Conservation (phyloP, 2,113 vertebrate genomes). For the Tiliqua scincoides region DNA sequence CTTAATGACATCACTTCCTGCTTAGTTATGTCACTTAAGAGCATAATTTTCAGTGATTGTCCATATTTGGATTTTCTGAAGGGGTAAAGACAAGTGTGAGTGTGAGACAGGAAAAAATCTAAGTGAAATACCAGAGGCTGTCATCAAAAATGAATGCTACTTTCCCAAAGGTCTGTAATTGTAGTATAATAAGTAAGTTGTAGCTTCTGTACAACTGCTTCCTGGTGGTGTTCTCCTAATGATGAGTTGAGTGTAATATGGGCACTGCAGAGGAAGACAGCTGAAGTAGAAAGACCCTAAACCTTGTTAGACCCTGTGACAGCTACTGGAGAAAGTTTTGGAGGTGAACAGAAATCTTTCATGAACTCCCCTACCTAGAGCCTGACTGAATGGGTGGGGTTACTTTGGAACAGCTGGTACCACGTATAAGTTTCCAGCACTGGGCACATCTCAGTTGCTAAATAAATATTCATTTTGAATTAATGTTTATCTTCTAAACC, state of each 20-base stretch:
- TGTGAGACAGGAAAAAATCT: too few relatives aligned
- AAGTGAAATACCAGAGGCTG: background rate
- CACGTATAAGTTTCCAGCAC: background rate
- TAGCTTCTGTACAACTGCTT: too few relatives aligned
- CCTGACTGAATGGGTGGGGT: background rate
- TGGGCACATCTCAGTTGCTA: background rate
- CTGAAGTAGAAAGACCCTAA: background rate
- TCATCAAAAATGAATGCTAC: background rate
- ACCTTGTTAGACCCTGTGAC: background rate
- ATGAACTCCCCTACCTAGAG: background rate
- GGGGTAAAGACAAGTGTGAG: background rate
- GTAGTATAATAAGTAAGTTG: too few relatives aligned
- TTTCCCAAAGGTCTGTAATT: background rate
- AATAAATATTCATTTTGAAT: conserved; percentile 17
- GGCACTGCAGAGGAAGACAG: background rate
- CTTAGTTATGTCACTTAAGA: too few relatives aligned
- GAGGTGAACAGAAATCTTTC: background rate
- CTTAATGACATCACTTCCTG: too few relatives aligned
- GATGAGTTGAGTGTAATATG: background rate
- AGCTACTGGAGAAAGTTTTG: background rate
- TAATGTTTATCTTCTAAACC: conserved; percentile 12
- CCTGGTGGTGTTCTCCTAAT: background rate
- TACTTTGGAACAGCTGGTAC: conserved; percentile 24
- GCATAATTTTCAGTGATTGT: too few relatives aligned
- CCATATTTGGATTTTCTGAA: background rate